phyloP scores from a whole-genome alignment of 1,140 invertebrate species.

The Drosophila littoralis region DNA sequence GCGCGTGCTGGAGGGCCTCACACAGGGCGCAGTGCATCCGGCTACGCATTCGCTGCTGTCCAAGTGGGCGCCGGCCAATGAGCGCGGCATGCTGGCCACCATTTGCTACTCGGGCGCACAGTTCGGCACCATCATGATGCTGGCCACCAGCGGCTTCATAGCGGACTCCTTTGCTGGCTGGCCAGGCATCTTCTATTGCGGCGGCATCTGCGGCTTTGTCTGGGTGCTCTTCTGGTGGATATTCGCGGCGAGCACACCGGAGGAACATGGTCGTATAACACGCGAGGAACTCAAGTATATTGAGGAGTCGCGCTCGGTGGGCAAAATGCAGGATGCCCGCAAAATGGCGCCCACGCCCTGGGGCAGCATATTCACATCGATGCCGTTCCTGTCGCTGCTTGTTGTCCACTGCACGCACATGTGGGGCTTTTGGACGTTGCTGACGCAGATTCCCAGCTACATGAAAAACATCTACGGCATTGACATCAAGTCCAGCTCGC shows the following conservation, averaged over 20 bases:
- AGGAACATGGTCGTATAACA: constrained; percentile 85
- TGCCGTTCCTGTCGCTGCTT: constrained; percentile 93
- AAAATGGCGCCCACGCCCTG: constrained; percentile 87
- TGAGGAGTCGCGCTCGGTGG: constrained; percentile 83
- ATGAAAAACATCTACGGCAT: constrained; percentile 92
- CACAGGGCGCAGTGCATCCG: constrained; percentile 93
- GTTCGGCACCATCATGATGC: constrained; percentile 90
- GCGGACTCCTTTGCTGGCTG: constrained; percentile 88
- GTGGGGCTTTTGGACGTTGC: constrained; percentile 97
- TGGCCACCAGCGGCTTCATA: constrained; percentile 87
- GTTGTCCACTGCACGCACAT: constrained; percentile 95
- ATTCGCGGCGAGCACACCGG: constrained; percentile 89
- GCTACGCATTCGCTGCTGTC: constrained; percentile 91
- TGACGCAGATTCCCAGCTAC: constrained; percentile 96
- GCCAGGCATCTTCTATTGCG: constrained; percentile 92
- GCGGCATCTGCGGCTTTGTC: constrained; percentile 87
- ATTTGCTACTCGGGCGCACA: constrained; percentile 88
- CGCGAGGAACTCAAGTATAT: constrained; percentile 88
- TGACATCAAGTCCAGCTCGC: constrained; percentile 90
- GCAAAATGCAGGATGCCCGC: constrained; percentile 60
- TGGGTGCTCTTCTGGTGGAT: constrained; percentile 88
- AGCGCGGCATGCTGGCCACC: constrained; percentile 86
- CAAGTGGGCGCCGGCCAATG: constrained; percentile 89
- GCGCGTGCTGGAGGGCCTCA: constrained; percentile 90
- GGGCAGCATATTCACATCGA: constrained; percentile 90